Conservation (phyloP, 2,797 vertebrate genomes). For the Coranthus polyacanthus region DNA sequence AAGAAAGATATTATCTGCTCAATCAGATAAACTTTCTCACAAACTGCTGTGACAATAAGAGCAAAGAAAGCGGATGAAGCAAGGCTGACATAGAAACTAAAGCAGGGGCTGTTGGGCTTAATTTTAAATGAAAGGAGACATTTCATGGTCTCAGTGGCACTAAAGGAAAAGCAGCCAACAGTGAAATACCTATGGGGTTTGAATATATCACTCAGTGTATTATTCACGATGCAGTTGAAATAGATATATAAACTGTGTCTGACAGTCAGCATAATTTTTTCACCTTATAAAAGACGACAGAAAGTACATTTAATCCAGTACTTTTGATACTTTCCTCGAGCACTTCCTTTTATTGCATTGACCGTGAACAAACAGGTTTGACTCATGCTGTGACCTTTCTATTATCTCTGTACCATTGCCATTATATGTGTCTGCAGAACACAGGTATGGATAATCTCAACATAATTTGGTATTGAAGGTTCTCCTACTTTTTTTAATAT, state of each 20-base stretch:
- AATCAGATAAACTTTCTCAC: slow-evolving; percentile 3
- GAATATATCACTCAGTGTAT: slow-evolving; percentile 24
- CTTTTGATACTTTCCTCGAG: too few species aligned
- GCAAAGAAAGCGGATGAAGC: background rate
- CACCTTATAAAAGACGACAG: background rate
- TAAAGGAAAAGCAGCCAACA: slow-evolving; percentile 28
- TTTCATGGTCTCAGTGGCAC: slow-evolving; percentile 29
- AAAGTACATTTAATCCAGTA: too few species aligned
- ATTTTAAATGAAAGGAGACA: slow-evolving; percentile 55
- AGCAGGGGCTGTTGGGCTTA: slow-evolving; percentile 20
- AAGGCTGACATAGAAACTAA: slow-evolving; percentile 12
- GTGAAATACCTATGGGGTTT: slow-evolving; percentile 28
- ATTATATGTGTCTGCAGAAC: too few species aligned
- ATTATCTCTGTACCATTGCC: too few species aligned
- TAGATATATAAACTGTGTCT: slow-evolving; percentile 6
- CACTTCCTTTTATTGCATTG: too few species aligned
- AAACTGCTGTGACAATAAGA: background rate
- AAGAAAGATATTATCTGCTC: slow-evolving; percentile 1
- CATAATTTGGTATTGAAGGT: too few species aligned
- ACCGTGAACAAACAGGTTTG: too few species aligned
- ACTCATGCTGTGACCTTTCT: too few species aligned
- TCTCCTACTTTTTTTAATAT: too few species aligned
- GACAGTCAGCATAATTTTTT: slow-evolving; percentile 10
- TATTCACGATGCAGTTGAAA: slow-evolving; percentile 46
- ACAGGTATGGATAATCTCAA: too few species aligned